These are phyloP conservation scores for Pantala flavescens DNA, from an alignment of 1,140 invertebrate genomes.

Conservation along the genomic window DNA sequence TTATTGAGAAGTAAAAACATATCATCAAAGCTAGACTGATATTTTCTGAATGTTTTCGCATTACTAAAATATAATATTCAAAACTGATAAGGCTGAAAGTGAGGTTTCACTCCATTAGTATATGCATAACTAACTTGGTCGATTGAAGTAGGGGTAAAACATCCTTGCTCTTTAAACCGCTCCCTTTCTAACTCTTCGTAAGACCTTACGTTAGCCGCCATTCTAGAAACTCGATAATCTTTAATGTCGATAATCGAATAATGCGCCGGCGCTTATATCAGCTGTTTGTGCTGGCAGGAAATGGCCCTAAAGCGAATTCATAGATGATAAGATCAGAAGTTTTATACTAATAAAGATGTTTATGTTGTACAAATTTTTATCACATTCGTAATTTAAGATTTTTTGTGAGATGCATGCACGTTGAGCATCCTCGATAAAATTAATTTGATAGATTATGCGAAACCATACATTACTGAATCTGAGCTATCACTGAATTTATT, in stretches of 20 bases:
- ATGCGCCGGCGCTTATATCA: neutral
- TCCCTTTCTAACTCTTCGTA: neutral
- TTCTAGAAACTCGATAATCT: neutral
- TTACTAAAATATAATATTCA: neutral
- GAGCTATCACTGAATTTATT: too few species aligned
- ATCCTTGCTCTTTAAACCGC: slow-evolving; percentile 5
- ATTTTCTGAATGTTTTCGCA: neutral
- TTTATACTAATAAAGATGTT: too few species aligned
- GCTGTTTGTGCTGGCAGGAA: too few species aligned
- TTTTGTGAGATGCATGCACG: too few species aligned
- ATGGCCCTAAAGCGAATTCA: too few species aligned
- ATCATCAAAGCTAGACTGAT: neutral
- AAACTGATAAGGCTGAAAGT: neutral
- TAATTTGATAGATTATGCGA: too few species aligned
- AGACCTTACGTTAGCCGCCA: neutral
- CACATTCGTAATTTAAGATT: too few species aligned
- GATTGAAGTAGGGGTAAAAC: slow-evolving; percentile 29
- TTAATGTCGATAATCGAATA: neutral
- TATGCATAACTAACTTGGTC: slow-evolving; percentile 29
- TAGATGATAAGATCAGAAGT: too few species aligned
- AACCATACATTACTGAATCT: too few species aligned
- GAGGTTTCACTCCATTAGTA: neutral
- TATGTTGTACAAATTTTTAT: too few species aligned
- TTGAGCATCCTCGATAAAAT: too few species aligned
- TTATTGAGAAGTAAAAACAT: slow-evolving; percentile 3